phyloP scores from a whole-genome alignment of 2,797 vertebrate species.

The Trachops cirrhosus region DNA sequence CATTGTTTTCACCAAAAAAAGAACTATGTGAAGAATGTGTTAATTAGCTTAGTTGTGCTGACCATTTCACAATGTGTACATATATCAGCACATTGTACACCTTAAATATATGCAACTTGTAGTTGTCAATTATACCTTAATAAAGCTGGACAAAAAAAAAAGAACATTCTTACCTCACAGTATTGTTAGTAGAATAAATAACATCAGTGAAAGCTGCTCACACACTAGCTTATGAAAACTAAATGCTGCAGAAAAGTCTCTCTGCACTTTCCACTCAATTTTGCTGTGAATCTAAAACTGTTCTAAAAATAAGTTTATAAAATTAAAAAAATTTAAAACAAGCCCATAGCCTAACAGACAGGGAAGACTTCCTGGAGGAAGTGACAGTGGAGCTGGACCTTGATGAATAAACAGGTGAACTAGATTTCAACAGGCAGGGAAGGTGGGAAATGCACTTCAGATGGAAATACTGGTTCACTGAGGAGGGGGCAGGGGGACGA shows the following conservation, averaged over 20 bases:
- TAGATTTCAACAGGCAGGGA: background rate
- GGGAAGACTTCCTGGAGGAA: background rate
- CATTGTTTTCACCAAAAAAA: background rate
- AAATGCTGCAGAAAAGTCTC: background rate
- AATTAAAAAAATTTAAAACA: background rate
- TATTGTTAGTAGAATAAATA: background rate
- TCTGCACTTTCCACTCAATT: background rate
- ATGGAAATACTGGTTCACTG: background rate
- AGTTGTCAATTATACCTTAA: background rate
- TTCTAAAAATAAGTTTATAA: background rate
- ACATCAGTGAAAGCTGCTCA: background rate
- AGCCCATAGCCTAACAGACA: background rate
- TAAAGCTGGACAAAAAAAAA: background rate
- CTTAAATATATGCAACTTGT: background rate
- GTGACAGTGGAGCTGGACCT: background rate
- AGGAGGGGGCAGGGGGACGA: background rate
- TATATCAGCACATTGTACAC: background rate
- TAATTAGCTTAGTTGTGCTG: background rate
- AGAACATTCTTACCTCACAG: background rate
- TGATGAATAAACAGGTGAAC: background rate
- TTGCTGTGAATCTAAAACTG: background rate
- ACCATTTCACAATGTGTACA: background rate
- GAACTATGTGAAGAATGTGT: background rate
- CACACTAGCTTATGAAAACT: background rate
- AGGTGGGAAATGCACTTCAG: background rate